A percentile compares a stretch with the other conserved stretches of the same genome.
Evolutionary conservation across 2,113 vertebrate species (phyloP).

Genomic region (Cheirogaleus medius): DNA sequence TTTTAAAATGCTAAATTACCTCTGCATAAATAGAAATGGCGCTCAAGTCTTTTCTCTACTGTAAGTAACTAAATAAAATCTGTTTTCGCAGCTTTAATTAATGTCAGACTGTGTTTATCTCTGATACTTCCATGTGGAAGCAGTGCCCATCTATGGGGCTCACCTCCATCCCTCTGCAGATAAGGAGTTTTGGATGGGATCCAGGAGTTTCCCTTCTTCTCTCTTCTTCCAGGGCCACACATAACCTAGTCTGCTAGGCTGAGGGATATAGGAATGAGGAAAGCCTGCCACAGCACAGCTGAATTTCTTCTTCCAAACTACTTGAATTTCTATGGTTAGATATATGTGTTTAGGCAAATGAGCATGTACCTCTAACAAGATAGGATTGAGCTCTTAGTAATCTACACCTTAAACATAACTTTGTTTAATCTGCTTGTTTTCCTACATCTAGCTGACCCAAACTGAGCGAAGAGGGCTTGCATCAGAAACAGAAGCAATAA

Average conservation of each 20-base stretch:
- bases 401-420: not conserved
- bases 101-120: not conserved
- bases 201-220: not conserved
- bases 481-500: not conserved
- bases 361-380: not conserved
- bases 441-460: not conserved
- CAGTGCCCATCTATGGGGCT: not conserved
- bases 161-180: not conserved
- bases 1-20: not conserved
- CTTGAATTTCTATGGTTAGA: not conserved
- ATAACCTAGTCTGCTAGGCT: not conserved
- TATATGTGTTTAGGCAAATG: not conserved
- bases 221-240: not conserved
- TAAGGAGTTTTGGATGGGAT: not conserved
- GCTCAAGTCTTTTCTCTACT: not conserved
- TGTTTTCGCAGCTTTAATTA: not conserved
- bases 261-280: not conserved
- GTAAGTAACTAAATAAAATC: not conserved
- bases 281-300: not conserved
- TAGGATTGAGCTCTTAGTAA: not conserved
- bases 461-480: not conserved
- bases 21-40: not conserved
- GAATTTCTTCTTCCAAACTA: not conserved
- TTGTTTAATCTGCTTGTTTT: not conserved
- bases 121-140: not conserved